These are phyloP conservation scores for Diuraphis noxia DNA, from an alignment of 1,140 invertebrate species.

Conservation along the genomic window DNA sequence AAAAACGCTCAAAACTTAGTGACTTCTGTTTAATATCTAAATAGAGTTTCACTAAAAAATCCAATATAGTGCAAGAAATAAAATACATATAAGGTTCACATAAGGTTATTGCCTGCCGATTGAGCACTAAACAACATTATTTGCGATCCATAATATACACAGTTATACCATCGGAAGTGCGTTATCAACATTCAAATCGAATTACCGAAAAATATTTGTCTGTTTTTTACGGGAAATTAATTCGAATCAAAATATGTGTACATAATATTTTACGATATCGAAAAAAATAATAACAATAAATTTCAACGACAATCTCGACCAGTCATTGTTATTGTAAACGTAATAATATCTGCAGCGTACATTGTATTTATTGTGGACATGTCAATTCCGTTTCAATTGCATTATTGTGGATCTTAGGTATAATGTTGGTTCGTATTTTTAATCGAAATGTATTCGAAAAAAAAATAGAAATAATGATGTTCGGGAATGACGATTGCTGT, in stretches of 20 bases:
- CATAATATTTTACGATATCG: neutral
- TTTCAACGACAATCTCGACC: neutral
- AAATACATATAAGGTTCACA: neutral
- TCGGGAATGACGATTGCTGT: conserved; percentile 36
- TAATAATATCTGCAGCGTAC: neutral
- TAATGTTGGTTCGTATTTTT: neutral
- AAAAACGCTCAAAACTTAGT: too few species aligned
- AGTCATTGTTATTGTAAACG: neutral
- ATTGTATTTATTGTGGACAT: conserved; percentile 16
- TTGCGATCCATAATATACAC: neutral
- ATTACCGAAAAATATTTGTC: neutral
- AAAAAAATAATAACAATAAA: conserved; percentile 19
- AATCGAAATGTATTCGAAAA: conserved; percentile 28
- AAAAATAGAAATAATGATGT: conserved; percentile 17
- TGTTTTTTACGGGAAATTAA: neutral
- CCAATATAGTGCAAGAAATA: neutral
- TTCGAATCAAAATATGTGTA: neutral
- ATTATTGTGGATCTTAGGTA: conserved; percentile 9
- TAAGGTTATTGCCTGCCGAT: neutral
- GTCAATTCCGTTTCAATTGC: neutral
- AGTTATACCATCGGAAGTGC: neutral
- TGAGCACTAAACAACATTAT: neutral
- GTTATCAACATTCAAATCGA: neutral
- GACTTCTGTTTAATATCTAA: neutral
- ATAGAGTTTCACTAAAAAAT: neutral